Conservation (phyloP, 1,140 invertebrate species). For the Trichonephila inaurata region DNA sequence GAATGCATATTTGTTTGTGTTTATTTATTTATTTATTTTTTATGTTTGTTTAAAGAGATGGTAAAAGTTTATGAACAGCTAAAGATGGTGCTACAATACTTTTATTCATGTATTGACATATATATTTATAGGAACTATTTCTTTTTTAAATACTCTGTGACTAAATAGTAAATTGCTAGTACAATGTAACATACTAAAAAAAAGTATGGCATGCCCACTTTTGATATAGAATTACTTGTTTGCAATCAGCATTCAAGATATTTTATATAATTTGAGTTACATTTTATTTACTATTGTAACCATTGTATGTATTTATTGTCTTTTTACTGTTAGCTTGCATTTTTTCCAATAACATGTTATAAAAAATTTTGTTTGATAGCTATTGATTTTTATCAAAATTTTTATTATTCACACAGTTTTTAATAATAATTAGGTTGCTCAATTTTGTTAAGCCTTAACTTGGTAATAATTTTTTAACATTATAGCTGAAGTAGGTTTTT, state of each 20-base stretch:
- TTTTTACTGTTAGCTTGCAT: too few species aligned
- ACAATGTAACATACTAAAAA: background rate
- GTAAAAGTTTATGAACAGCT: constrained; percentile 5
- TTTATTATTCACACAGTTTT: too few species aligned
- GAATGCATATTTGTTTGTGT: background rate
- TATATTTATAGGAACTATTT: background rate
- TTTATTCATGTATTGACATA: background rate
- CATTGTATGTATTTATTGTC: too few species aligned
- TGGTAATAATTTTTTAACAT: too few species aligned
- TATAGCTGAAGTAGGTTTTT: too few species aligned
- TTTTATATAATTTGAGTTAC: background rate
- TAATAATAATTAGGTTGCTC: too few species aligned
- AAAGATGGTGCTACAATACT: constrained; percentile 27
- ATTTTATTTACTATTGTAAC: too few species aligned
- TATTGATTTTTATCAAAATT: too few species aligned
- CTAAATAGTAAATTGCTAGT: background rate
- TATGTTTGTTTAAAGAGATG: background rate
- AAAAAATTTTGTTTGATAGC: too few species aligned
- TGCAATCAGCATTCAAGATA: background rate
- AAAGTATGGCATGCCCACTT: background rate
- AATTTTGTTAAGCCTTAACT: too few species aligned
- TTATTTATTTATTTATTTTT: constrained; percentile 33
- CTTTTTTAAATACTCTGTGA: background rate
- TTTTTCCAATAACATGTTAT: too few species aligned
- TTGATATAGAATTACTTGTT: background rate